Conservation (phyloP, 2,888 invertebrate species). For the Cremastobaeus sp. region DNA sequence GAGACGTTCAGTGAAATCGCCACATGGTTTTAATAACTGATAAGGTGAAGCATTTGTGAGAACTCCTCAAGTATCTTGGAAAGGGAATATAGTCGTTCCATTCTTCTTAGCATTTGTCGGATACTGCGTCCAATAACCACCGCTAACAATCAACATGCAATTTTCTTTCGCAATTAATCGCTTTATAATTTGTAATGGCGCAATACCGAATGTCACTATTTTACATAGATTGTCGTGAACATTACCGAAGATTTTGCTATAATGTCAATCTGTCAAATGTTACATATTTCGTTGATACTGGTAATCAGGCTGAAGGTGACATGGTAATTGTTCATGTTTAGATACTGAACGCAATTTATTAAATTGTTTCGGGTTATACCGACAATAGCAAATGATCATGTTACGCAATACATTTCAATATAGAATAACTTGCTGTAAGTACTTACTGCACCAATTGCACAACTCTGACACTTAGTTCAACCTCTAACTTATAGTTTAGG, state of each 20-base stretch:
- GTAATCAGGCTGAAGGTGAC: too few relatives aligned
- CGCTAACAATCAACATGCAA: conserved; percentile 35
- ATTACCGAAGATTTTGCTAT: too few relatives aligned
- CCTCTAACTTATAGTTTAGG: conserved; percentile 29
- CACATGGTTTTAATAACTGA: conserved; percentile 77
- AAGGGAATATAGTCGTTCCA: conserved; percentile 71
- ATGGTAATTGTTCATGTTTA: conserved; percentile 5
- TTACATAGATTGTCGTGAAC: neutral
- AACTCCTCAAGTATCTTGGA: conserved; percentile 68
- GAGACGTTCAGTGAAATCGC: conserved; percentile 57
- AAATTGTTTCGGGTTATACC: neutral
- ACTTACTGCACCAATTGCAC: neutral
- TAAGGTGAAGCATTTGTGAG: conserved; percentile 71
- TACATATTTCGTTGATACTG: too few relatives aligned
- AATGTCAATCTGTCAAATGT: too few relatives aligned
- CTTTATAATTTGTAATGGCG: conserved; percentile 35
- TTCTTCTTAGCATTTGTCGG: conserved; percentile 65
- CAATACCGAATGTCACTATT: conserved; percentile 33
- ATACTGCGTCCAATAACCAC: conserved; percentile 52
- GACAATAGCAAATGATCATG: conserved; percentile 3
- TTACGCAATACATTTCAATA: conserved; percentile 19
- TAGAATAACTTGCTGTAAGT: conserved; percentile 8
- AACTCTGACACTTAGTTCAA: conserved; percentile 16
- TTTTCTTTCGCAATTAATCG: conserved; percentile 51
- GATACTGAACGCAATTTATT: neutral